phyloP scores from a whole-genome alignment of 1,140 invertebrate species.

The Eumeta japonica region DNA sequence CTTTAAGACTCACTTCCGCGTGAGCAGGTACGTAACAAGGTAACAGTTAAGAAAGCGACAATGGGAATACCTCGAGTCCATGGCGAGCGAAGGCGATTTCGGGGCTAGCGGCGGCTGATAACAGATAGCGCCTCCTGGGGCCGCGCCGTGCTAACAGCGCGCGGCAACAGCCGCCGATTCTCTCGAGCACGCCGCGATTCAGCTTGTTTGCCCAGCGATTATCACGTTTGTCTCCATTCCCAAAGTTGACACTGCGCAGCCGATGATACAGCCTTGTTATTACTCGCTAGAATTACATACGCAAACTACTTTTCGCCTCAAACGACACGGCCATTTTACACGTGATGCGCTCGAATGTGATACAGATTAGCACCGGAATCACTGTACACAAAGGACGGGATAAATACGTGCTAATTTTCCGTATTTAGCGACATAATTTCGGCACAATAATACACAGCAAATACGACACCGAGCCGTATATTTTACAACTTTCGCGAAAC shows the following conservation, averaged over 20 bases:
- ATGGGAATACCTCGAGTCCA: slow-evolving; percentile 46
- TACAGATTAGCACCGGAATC: no score
- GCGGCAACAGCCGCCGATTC: slow-evolving; percentile 32
- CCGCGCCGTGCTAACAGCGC: slow-evolving; percentile 36
- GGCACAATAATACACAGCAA: no score
- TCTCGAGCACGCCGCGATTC: slow-evolving; percentile 29
- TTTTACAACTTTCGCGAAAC: no score
- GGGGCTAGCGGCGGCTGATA: slow-evolving; percentile 15
- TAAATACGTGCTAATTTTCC: no score
- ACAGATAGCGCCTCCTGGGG: slow-evolving; percentile 19
- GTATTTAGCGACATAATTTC: no score
- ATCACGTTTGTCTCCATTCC: slow-evolving; percentile 37
- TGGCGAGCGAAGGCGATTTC: slow-evolving; percentile 14
- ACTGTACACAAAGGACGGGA: no score
- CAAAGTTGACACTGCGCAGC: slow-evolving; percentile 48
- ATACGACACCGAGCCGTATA: no score
- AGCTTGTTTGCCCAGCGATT: slow-evolving; percentile 48
- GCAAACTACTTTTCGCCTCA: slow-evolving; percentile 28
- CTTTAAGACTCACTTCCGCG: no score
- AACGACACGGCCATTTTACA: no score
- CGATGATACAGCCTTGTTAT: slow-evolving; percentile 36
- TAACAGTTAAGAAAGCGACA: no score
- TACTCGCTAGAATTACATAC: slow-evolving; percentile 30
- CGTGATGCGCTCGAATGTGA: no score
- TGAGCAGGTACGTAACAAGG: no score